Evolutionary conservation across 2,888 invertebrate genomes (phyloP).

Genomic region (Carabus problematicus): DNA sequence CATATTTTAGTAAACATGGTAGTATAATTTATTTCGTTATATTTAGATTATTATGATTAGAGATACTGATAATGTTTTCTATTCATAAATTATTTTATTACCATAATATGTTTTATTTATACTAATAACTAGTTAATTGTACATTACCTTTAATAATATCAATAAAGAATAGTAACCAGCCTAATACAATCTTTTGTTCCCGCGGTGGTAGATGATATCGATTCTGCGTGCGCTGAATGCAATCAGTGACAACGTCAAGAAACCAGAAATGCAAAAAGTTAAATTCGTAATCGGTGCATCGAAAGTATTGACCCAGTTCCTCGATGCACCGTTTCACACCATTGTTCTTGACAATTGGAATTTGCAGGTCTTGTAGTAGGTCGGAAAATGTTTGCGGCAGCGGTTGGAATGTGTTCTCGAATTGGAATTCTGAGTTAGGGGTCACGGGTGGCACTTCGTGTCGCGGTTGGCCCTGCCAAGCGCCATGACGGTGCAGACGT

Average conservation of each 20-base stretch:
- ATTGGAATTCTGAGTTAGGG: slow-evolving; percentile 47
- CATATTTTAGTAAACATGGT: too few relatives aligned
- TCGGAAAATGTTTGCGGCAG: slow-evolving; percentile 48
- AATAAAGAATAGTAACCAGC: slow-evolving; percentile 55
- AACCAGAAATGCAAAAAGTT: slow-evolving; percentile 58
- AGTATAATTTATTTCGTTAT: too few relatives aligned
- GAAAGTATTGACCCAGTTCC: slow-evolving; percentile 51
- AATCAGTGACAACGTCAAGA: slow-evolving; percentile 56
- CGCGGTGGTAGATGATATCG: slow-evolving; percentile 53
- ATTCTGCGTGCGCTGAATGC: slow-evolving; percentile 57
- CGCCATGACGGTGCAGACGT: neutral
- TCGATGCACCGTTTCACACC: slow-evolving; percentile 54
- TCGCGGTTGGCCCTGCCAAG: neutral
- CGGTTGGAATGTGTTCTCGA: slow-evolving; percentile 44
- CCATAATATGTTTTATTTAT: slow-evolving; percentile 4
- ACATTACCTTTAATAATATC: slow-evolving; percentile 54
- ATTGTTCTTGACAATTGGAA: slow-evolving; percentile 53
- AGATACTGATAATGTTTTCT: slow-evolving; percentile 4
- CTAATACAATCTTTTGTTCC: slow-evolving; percentile 54
- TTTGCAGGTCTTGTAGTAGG: slow-evolving; percentile 46
- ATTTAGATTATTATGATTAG: neutral
- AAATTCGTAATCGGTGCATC: slow-evolving; percentile 51
- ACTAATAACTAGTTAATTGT: slow-evolving; percentile 6
- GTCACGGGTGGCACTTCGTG: slow-evolving; percentile 49
- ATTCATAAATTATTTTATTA: slow-evolving; percentile 9